Conservation (phyloP, 1,140 invertebrate genomes). For the Platyscapa corneri region DNA sequence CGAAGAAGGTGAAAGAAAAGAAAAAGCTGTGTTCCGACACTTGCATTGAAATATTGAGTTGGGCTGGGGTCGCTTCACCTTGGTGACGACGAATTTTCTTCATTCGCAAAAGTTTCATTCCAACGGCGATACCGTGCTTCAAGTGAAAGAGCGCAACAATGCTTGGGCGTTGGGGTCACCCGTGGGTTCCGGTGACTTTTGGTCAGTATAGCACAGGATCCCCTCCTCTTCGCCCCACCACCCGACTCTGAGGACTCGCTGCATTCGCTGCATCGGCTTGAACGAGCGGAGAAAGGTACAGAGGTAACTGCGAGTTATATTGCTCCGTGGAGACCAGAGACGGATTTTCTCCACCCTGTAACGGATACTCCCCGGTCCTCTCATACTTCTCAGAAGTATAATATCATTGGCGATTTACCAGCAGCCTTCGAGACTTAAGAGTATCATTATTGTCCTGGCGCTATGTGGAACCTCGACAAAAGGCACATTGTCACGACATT, state of each 20-base stretch:
- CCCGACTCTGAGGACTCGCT: not conserved
- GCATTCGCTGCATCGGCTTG: not conserved
- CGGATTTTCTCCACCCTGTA: slow-evolving; percentile 24
- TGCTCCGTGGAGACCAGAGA: slow-evolving; percentile 27
- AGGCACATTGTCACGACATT: slow-evolving; percentile 48
- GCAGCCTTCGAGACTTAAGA: slow-evolving; percentile 43
- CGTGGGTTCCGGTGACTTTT: too few relatives aligned
- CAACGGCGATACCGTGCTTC: slow-evolving; percentile 36
- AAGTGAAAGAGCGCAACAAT: slow-evolving; percentile 39
- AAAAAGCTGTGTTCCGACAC: not conserved
- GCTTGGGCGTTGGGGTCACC: not conserved
- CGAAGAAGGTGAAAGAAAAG: not conserved
- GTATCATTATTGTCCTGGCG: slow-evolving; percentile 48
- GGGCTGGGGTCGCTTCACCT: not conserved
- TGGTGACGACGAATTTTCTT: slow-evolving; percentile 30
- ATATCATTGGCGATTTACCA: slow-evolving; percentile 49
- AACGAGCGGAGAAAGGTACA: not conserved
- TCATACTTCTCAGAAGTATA: slow-evolving; percentile 39
- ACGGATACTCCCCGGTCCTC: not conserved
- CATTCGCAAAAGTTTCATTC: not conserved
- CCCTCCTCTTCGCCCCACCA: not conserved
- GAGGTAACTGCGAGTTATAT: slow-evolving; percentile 13
- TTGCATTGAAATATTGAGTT: slow-evolving; percentile 6
- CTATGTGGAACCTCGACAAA: slow-evolving; percentile 37
- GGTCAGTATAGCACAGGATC: not conserved